Percentiles rank a stretch among this genome's conserved stretches.
These are phyloP conservation scores for Drosophila mayri DNA, from an alignment of 1,140 invertebrate species.

Conservation along the genomic window DNA sequence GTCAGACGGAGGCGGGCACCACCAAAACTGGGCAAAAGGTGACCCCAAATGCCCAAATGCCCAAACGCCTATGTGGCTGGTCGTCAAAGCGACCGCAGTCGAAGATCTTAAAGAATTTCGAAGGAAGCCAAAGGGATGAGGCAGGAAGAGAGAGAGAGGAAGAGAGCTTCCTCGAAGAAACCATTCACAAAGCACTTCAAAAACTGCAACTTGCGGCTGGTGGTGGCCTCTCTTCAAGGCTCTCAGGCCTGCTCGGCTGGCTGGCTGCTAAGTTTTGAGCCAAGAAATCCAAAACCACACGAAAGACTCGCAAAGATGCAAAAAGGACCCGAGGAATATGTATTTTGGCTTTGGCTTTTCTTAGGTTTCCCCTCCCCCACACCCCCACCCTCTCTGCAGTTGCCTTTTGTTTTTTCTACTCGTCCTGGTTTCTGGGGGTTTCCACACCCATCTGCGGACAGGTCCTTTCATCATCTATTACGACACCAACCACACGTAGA, in stretches of 20 bases:
- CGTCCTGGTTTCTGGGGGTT: neutral
- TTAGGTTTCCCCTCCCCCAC: conserved; percentile 35
- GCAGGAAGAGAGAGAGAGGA: conserved; percentile 6
- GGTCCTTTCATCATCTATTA: conserved; percentile 76
- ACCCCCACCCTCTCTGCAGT: conserved; percentile 44
- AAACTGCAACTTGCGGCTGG: conserved; percentile 70
- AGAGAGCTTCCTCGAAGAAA: conserved; percentile 19
- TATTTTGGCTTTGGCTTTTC: conserved; percentile 51
- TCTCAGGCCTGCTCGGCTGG: conserved; percentile 5
- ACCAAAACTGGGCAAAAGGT: conserved; percentile 12
- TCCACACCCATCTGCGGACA: conserved; percentile 40
- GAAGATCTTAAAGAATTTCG: conserved; percentile 84
- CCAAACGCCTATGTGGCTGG: conserved; percentile 20
- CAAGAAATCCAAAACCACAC: conserved; percentile 83
- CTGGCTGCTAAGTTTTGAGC: conserved; percentile 66
- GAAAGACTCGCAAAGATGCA: conserved; percentile 79
- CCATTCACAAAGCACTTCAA: conserved; percentile 61
- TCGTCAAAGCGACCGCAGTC: conserved; percentile 82
- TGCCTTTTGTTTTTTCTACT: conserved; percentile 58
- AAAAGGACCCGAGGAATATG: conserved; percentile 63
- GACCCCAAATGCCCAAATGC: conserved; percentile 25
- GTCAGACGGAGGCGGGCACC: conserved; percentile 8
- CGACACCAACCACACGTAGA: conserved; percentile 66
- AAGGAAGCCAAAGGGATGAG: conserved; percentile 43
- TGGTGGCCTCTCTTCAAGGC: no score